Evolutionary conservation across 1,140 invertebrate species (phyloP), one percentile per base, ranked within the genome.

Genomic region (Ceratina calcarata): DNA sequence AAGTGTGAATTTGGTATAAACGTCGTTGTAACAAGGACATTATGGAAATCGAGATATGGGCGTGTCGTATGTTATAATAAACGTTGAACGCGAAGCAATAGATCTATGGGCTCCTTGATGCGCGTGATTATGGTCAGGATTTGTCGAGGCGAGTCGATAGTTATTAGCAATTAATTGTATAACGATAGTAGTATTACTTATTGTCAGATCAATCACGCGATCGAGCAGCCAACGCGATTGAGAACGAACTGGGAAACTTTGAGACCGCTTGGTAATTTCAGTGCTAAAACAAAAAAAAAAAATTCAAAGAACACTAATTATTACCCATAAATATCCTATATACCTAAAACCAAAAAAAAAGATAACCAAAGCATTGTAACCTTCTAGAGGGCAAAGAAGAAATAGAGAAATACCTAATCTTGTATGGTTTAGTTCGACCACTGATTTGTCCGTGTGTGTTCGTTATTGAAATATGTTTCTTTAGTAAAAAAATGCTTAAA

Each of bases 381-480:
- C 89, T 91, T 90, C 82, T 91, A 90, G 90, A 91, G 84, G 37
- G 86, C 81, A 83, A 86, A 80, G 75, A 87, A 87, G 86, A 88
- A 86, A 89, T 87, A 89, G 84, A 89, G 78, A 90, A 90, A 84
- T 90, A 90, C 89, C 86, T 87, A 89, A 91, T 88, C 89, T 89
- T 89, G 84, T 90, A 91, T 91, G 76, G 72, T 90, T 91, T 90
- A 89, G 86, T 91, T 91, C 83, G 84, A 89, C 87, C 88, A 90
- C 84, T 91, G 88, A 91, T 90, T 91, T 91, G 86, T 91, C 89
- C 90, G 88, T 91, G 90, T 91, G 89, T 91, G 90, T 91, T 91
- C 89, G 90, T 91, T 91, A 90, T 75, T 88, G 86, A 89, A 88
- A 88, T 87, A 90, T 91, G 89, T 91, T 91, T 91, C 89, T 91